Evolutionary conservation across 1,140 invertebrate genomes (phyloP).

Genomic region (Mylabris phalerata): DNA sequence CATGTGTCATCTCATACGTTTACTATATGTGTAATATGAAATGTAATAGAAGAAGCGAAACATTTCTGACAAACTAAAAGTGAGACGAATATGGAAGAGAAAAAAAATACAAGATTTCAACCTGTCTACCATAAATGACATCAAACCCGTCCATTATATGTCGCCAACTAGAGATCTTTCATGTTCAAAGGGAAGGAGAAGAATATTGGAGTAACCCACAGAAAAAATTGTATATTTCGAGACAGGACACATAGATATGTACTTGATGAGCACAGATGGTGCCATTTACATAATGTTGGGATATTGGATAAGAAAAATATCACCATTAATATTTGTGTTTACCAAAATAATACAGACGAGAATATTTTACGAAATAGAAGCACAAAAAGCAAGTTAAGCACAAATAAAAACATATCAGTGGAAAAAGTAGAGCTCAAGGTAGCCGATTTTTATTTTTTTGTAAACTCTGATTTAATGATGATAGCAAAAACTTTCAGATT

Average conservation of each 20-base stretch:
- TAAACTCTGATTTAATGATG: too few species aligned
- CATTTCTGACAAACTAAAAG: conserved; percentile 9
- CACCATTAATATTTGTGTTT: too few species aligned
- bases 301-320: too few species aligned
- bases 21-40: neutral
- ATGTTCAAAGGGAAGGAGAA: neutral
- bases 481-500: too few species aligned
- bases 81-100: neutral
- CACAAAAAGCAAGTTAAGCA: too few species aligned
- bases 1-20: conserved; percentile 36
- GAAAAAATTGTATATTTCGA: too few species aligned
- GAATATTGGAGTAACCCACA: too few species aligned
- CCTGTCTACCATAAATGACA: conserved; percentile 21
- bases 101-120: conserved; percentile 24
- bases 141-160: conserved; percentile 9
- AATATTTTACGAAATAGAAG: too few species aligned
- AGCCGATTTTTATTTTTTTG: too few species aligned
- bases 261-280: conserved; percentile 8
- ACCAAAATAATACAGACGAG: too few species aligned
- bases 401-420: too few species aligned
- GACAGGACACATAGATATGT: neutral
- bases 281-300: neutral
- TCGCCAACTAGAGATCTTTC: neutral
- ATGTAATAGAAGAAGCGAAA: conserved; percentile 18
- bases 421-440: too few species aligned